Evolutionary conservation across 2,797 vertebrate genomes (phyloP), one percentile per base, ranked within the genome.

Genomic region (Cirrhinus mrigala): DNA sequence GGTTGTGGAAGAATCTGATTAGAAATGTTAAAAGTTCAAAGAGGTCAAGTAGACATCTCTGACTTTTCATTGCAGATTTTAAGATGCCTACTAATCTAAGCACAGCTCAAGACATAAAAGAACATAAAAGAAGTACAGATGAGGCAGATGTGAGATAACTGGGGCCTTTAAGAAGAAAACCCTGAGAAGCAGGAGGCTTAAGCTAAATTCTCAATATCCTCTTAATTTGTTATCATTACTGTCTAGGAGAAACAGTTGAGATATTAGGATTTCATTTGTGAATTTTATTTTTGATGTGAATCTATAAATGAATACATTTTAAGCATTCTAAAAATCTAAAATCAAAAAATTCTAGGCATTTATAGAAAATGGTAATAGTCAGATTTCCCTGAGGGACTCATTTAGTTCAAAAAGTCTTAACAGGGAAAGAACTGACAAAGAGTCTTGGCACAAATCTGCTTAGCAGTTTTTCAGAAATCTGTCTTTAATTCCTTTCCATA

Each of bases 401-500:
- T 29, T 64, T 64, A 64, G 24, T 64, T 64, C 12, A 58, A 0
- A 37, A 22, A 56, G 64, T 54, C 64, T 81, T 69, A 15, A 48
- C 15, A 58, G 15, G 16, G 71, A 10, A 46, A 22, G 22, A 82
- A 82, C 1, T 58, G 68, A 81, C 50, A 54, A 18, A 81, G 33
- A 81, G 10, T 58, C 54, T 69, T 81, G 37, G 50, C 37, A 46
- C 9, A 48, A 60, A 82, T 82, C 70, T 50, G 27, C 44, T 74
- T 50, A 37, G 68, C n/a, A 60, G 37, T 73, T 73, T 46, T 64
- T 16, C 56, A 64, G 44, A 33, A 82, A 74, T 74, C 70, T 27
- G 1, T 37, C 54, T 62, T 64, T 64, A 82, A 82, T 62, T 60
- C 70, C 56, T 46, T 24, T 82, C 69, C 16, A 20, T 48, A 12